Evolutionary conservation across 1,140 invertebrate species (phyloP).

Genomic region (Calosoma granatense): DNA sequence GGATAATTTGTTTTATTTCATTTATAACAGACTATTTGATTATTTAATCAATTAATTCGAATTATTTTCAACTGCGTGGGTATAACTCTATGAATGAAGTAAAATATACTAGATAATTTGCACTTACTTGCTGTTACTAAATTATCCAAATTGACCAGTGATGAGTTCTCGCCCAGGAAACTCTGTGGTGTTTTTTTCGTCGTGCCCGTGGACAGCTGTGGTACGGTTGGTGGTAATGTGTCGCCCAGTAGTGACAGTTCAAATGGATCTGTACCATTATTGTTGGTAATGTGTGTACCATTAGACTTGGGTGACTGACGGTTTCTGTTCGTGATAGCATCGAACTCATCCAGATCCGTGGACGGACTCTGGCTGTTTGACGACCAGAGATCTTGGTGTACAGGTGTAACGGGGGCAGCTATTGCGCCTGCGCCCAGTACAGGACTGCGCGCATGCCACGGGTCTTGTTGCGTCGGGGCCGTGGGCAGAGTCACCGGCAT

Average conservation of each 20-base stretch:
- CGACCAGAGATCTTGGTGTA: conserved; percentile 27
- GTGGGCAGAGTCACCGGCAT: conserved; percentile 24
- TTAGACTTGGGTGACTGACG: conserved; percentile 25
- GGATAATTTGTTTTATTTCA: no score
- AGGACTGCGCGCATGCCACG: conserved; percentile 28
- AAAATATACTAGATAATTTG: not conserved
- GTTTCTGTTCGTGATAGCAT: conserved; percentile 64
- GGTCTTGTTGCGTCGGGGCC: conserved; percentile 28
- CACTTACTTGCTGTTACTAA: conserved; percentile 55
- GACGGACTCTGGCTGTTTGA: conserved; percentile 42
- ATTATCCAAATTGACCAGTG: conserved; percentile 90
- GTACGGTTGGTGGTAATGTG: conserved; percentile 35
- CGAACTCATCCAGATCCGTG: conserved; percentile 74
- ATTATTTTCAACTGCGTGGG: conserved; percentile 1
- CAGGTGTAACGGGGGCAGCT: not conserved
- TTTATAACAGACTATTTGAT: no score
- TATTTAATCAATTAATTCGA: conserved; percentile 2
- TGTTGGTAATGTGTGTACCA: conserved; percentile 11
- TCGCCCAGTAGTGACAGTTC: conserved; percentile 53
- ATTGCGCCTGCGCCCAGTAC: conserved; percentile 22
- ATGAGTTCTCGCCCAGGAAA: conserved; percentile 89
- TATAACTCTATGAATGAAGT: not conserved
- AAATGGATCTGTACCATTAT: conserved; percentile 50
- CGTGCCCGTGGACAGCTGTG: conserved; percentile 35
- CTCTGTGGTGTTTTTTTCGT: conserved; percentile 80